Evolutionary conservation across 2,888 invertebrate genomes (phyloP).

Genomic region (Rhagonycha fulva): DNA sequence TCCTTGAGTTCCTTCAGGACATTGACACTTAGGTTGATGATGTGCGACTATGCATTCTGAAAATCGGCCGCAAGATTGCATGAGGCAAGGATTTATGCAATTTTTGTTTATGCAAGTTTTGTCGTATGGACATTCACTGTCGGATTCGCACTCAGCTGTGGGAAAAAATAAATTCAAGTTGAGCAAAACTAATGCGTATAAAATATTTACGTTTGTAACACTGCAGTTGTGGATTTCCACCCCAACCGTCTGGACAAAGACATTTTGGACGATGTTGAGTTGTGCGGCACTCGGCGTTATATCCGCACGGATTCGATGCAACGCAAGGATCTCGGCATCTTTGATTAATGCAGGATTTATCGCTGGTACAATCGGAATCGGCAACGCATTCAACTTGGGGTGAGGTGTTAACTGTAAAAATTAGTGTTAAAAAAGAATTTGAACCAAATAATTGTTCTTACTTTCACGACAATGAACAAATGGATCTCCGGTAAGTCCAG

Average conservation of each 20-base stretch:
- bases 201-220: constrained; percentile 82
- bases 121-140: constrained; percentile 83
- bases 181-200: background rate
- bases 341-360: constrained; percentile 78
- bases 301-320: constrained; percentile 78
- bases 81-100: constrained; percentile 77
- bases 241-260: constrained; percentile 82
- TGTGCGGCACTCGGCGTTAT: constrained; percentile 79
- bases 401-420: constrained; percentile 48
- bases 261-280: constrained; percentile 81
- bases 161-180: constrained; percentile 36
- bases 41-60: constrained; percentile 76
- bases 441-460: constrained; percentile 36
- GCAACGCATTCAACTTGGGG: constrained; percentile 69
- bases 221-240: constrained; percentile 82
- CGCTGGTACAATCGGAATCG: constrained; percentile 76
- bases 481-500: constrained; percentile 79
- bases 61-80: constrained; percentile 75
- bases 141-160: constrained; percentile 78
- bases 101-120: constrained; percentile 79
- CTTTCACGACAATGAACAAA: constrained; percentile 72
- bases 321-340: constrained; percentile 82
- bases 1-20: constrained; percentile 84
- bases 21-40: constrained; percentile 80
- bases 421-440: background rate